phyloP scores from a whole-genome alignment of 2,888 invertebrate species.

The Onchidella celtica region DNA sequence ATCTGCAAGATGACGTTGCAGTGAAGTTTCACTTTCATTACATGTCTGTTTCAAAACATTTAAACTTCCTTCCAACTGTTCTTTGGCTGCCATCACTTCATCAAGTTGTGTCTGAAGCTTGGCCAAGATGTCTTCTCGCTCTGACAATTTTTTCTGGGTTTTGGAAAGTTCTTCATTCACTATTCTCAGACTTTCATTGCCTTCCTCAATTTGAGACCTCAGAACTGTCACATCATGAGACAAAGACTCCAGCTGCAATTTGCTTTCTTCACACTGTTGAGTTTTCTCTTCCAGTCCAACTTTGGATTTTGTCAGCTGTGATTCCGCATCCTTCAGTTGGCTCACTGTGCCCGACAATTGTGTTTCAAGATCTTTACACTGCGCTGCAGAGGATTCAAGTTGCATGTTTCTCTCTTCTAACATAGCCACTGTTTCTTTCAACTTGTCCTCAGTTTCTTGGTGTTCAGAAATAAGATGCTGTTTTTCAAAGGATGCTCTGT shows the following conservation, averaged over 20 bases:
- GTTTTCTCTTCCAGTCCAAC: neutral
- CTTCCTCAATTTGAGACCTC: neutral
- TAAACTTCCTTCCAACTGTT: neutral
- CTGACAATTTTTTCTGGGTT: neutral
- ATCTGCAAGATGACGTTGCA: neutral
- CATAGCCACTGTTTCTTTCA: neutral
- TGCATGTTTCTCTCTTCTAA: neutral
- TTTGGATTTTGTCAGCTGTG: neutral
- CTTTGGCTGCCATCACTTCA: neutral
- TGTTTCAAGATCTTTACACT: neutral
- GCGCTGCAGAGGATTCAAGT: neutral
- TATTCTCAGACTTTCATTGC: neutral
- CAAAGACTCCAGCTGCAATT: neutral
- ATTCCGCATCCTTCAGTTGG: neutral
- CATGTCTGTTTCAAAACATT: neutral
- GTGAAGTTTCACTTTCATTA: neutral
- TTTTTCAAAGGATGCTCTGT: slow-evolving; percentile 22
- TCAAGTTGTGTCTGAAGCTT: neutral
- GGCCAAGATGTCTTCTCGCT: neutral
- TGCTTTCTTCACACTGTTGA: slow-evolving; percentile 5
- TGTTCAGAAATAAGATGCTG: neutral
- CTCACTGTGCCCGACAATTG: neutral
- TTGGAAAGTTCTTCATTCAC: neutral
- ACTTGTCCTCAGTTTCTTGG: neutral
- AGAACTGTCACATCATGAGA: neutral